A percentile compares a stretch with the other conserved stretches of the same genome.
Conservation (phyloP, 2,797 vertebrate species). For the Myotis planiceps region DNA sequence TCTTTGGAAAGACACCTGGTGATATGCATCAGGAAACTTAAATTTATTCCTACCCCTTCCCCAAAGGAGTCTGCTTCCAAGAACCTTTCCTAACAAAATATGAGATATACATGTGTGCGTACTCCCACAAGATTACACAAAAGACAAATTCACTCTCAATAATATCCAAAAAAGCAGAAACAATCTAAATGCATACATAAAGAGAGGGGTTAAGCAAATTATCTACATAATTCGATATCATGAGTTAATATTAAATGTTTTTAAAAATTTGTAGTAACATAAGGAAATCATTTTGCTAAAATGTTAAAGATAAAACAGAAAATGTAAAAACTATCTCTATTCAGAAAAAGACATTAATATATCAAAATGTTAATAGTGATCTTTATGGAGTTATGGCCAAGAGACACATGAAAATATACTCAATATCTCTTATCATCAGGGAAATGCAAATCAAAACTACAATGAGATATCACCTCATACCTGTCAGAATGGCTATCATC, state of each 20-base stretch:
- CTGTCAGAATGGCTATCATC: not conserved
- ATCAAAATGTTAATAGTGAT: not conserved
- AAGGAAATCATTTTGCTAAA: constrained; percentile 2
- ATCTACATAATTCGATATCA: not conserved
- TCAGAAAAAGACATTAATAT: not conserved
- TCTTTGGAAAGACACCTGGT: not conserved
- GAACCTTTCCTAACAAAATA: not conserved
- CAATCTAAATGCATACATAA: not conserved
- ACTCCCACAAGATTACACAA: not conserved
- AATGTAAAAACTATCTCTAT: not conserved
- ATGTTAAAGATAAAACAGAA: constrained; percentile 18
- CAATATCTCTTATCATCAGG: not conserved
- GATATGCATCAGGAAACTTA: not conserved
- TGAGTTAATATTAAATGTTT: constrained; percentile 4
- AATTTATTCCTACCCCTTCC: not conserved
- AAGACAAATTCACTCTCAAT: not conserved
- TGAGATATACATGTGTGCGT: not conserved
- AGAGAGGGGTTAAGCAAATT: not conserved
- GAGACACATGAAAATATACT: not conserved
- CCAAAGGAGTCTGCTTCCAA: not conserved
- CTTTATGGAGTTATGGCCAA: not conserved
- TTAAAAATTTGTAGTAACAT: not conserved
- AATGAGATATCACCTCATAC: not conserved
- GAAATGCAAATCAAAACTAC: not conserved
- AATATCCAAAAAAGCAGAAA: not conserved